Conservation (phyloP, 1,140 invertebrate species). For the Leguminivora glycinivorella region DNA sequence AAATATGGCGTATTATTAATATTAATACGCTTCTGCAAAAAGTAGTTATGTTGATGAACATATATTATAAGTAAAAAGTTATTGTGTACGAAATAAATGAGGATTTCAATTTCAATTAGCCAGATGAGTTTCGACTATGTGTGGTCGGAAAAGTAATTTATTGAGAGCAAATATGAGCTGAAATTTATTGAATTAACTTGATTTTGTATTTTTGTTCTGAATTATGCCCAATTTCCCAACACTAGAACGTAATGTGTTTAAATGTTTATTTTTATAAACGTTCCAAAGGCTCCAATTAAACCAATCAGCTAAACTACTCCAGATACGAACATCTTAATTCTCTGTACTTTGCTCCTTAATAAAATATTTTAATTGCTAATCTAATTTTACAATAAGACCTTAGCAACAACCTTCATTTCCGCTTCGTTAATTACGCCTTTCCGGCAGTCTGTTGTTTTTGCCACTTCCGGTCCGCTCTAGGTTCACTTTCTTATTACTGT, state of each 20-base stretch:
- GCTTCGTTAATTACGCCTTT: slow-evolving; percentile 6
- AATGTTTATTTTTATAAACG: no score
- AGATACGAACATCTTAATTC: no score
- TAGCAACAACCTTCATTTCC: slow-evolving; percentile 2
- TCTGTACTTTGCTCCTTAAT: no score
- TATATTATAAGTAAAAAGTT: not conserved
- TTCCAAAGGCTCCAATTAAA: no score
- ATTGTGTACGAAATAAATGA: not conserved
- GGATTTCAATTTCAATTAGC: not conserved
- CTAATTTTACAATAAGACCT: not conserved
- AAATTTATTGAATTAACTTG: not conserved
- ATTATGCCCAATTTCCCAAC: no score
- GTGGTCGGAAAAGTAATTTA: not conserved
- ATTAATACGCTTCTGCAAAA: not conserved
- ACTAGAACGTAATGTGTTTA: no score
- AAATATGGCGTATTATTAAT: not conserved
- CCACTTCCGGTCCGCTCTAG: not conserved
- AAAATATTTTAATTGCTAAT: no score
- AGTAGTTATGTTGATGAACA: not conserved
- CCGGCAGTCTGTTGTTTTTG: not conserved
- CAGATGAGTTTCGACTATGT: not conserved
- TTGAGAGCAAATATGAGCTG: not conserved
- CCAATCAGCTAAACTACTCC: no score
- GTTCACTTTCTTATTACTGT: not conserved
- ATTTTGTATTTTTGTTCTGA: not conserved